Conservation (phyloP, 2,888 invertebrate species). For the Troilus luridus region DNA sequence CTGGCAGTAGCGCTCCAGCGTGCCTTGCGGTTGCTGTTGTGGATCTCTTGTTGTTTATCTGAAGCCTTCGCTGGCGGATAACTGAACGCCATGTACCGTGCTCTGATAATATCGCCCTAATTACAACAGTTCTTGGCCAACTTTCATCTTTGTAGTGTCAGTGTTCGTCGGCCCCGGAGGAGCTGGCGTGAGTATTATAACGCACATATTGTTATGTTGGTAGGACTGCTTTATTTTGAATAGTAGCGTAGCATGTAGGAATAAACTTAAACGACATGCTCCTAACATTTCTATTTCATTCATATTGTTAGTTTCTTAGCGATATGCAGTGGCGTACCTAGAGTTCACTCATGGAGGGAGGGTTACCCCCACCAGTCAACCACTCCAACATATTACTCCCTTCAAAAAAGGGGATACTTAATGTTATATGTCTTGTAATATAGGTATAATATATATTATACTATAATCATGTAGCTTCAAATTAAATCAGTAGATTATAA, state of each 20-base stretch:
- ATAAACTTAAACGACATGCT: background rate
- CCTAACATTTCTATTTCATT: background rate
- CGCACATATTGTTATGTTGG: background rate
- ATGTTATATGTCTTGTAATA: too few relatives aligned
- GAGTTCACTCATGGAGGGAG: too few relatives aligned
- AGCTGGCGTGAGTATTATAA: background rate
- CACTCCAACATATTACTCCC: too few relatives aligned
- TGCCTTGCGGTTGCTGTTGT: background rate
- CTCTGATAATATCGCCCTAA: constrained; percentile 23
- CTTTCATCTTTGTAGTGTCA: constrained; percentile 21
- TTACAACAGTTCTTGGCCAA: background rate
- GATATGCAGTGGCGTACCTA: too few relatives aligned
- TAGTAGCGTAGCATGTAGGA: background rate
- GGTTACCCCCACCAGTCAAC: too few relatives aligned
- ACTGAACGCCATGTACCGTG: constrained; percentile 8
- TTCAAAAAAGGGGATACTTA: too few relatives aligned
- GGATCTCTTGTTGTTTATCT: constrained; percentile 1
- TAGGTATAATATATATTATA: too few relatives aligned
- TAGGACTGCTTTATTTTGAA: background rate
- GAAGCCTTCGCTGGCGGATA: background rate
- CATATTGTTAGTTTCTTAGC: too few relatives aligned
- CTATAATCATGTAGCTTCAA: too few relatives aligned
- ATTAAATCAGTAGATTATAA: too few relatives aligned
- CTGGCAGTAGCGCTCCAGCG: constrained; percentile 31
- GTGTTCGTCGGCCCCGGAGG: background rate